phyloP scores from a whole-genome alignment of 2,888 invertebrate genomes.

The Troides aeacus region DNA sequence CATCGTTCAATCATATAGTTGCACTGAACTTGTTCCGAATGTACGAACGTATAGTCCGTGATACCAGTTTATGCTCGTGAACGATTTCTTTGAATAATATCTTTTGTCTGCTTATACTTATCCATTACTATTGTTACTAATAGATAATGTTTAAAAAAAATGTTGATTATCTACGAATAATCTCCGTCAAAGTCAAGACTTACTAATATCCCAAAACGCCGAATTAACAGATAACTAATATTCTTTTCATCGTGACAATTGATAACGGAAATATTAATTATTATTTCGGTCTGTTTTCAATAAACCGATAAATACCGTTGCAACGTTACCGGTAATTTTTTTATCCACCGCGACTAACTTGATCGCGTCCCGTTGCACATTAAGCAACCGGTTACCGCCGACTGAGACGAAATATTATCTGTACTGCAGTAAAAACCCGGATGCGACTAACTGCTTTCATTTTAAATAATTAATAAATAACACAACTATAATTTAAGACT shows the following conservation, averaged over 20 bases:
- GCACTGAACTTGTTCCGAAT: neutral
- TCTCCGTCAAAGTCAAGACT: no score
- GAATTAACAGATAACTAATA: no score
- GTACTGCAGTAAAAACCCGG: conserved; percentile 7
- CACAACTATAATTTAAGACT: neutral
- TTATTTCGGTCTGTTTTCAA: neutral
- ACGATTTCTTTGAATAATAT: no score
- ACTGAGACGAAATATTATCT: conserved; percentile 9
- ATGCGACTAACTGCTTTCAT: conserved; percentile 6
- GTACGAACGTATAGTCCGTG: no score
- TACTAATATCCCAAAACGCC: no score
- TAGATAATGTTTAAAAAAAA: no score
- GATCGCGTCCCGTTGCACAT: conserved; percentile 8
- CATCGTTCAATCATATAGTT: neutral
- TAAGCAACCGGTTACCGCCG: conserved; percentile 2
- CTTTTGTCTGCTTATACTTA: no score
- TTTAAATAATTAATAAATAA: neutral
- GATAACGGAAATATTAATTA: neutral
- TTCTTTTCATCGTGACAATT: neutral
- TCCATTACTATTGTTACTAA: no score
- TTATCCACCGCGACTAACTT: conserved; percentile 7
- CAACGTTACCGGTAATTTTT: conserved; percentile 9
- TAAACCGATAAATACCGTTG: conserved; percentile 15
- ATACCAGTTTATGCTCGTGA: no score
- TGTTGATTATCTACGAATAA: no score